Conservation (phyloP, 2,797 vertebrate genomes). For the Lutjanus campechanus region DNA sequence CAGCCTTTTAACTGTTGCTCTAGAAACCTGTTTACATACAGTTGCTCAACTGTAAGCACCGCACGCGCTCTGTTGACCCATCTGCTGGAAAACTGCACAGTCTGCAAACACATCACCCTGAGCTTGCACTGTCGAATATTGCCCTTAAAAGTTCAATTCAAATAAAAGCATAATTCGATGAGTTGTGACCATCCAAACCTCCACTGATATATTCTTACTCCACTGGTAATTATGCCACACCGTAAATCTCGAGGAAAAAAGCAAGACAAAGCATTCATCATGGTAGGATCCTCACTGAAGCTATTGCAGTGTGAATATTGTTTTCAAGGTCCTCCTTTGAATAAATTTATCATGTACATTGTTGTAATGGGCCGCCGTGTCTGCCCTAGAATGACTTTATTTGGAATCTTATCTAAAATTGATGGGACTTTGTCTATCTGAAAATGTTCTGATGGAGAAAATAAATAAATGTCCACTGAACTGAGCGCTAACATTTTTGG, state of each 20-base stretch:
- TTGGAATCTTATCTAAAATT: constrained; percentile 73
- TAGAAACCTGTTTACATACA: constrained; percentile 78
- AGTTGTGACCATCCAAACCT: constrained; percentile 65
- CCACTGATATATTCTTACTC: constrained; percentile 47
- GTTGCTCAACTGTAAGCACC: constrained; percentile 70
- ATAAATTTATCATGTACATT: constrained; percentile 54
- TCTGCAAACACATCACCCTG: constrained; percentile 68
- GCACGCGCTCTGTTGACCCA: constrained; percentile 68
- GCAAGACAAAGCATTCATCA: constrained; percentile 54
- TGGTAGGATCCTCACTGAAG: constrained; percentile 45
- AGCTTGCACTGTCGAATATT: constrained; percentile 76
- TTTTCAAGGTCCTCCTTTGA: constrained; percentile 65
- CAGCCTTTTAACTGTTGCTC: constrained; percentile 78
- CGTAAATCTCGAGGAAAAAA: constrained; percentile 43
- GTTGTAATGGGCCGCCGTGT: constrained; percentile 57
- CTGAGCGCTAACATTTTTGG: constrained; percentile 74
- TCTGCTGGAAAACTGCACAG: constrained; percentile 66
- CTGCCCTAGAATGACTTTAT: constrained; percentile 54
- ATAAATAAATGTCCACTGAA: constrained; percentile 79
- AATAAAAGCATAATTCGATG: constrained; percentile 75
- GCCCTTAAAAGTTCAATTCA: constrained; percentile 72
- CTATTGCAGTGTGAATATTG: constrained; percentile 46
- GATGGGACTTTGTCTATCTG: constrained; percentile 66
- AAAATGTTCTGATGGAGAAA: constrained; percentile 71
- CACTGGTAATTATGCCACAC: constrained; percentile 39